phyloP scores from a whole-genome alignment of 2,888 invertebrate species.

The Listrodromus nycthemerus region DNA sequence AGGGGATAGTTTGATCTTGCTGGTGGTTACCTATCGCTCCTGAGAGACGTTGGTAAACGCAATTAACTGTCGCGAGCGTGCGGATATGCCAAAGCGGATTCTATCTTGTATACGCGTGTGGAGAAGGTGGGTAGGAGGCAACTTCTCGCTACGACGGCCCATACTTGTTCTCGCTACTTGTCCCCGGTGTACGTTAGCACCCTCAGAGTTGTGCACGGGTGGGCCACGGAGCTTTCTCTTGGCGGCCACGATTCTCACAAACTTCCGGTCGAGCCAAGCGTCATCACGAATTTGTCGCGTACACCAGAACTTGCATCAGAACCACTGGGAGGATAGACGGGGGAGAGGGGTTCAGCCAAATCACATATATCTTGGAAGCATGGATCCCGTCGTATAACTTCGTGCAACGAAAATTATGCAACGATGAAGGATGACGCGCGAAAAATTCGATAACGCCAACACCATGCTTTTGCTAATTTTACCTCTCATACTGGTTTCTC shows the following conservation, averaged over 20 bases:
- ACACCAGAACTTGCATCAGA: constrained; percentile 27
- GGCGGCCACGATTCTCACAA: constrained; percentile 48
- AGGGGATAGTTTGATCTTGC: constrained; percentile 46
- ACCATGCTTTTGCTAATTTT: not conserved
- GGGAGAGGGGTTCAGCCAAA: not conserved
- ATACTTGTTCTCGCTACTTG: constrained; percentile 40
- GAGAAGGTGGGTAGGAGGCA: constrained; percentile 47
- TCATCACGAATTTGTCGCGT: constrained; percentile 61
- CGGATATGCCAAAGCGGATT: constrained; percentile 64
- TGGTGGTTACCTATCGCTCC: constrained; percentile 65
- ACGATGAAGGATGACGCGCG: not conserved
- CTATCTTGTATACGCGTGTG: constrained; percentile 54
- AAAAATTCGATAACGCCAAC: not conserved
- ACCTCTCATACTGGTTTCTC: not conserved
- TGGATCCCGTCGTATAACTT: not conserved
- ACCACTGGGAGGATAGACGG: not conserved
- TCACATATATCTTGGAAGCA: not conserved
- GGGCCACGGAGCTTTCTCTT: constrained; percentile 54
- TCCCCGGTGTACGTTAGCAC: constrained; percentile 39
- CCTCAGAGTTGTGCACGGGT: constrained; percentile 31
- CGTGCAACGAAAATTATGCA: not conserved
- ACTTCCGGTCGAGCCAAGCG: constrained; percentile 58
- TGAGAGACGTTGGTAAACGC: constrained; percentile 69
- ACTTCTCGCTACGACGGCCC: constrained; percentile 38
- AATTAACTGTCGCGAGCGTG: constrained; percentile 70